Evolutionary conservation across 2,888 invertebrate species (phyloP).

Genomic region (Apodemia duryi): DNA sequence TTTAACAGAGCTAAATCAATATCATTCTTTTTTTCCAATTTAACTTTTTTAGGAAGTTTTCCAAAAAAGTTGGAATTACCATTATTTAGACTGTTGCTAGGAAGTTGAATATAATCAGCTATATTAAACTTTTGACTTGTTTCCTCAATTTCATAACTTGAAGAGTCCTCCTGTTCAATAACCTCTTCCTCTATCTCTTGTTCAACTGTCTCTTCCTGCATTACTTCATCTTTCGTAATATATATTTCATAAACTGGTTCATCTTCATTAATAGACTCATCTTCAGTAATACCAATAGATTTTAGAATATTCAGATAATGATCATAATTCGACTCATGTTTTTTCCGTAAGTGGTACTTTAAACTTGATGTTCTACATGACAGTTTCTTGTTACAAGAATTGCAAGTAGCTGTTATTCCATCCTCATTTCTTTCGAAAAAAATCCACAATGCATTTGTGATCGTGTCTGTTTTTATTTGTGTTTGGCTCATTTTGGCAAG

Average conservation of each 20-base stretch:
- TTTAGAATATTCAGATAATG: background rate
- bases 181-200: background rate
- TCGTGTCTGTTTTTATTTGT: too few species aligned
- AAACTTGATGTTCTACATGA: background rate
- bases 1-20: conserved; percentile 6
- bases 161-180: background rate
- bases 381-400: background rate
- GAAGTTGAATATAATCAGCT: background rate
- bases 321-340: background rate
- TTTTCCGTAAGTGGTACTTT: background rate
- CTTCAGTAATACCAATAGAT: background rate
- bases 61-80: background rate
- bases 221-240: background rate
- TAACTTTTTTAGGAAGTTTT: background rate
- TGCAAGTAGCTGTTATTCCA: background rate
- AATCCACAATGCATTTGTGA: background rate
- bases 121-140: background rate
- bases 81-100: background rate
- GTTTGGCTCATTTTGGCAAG: too few species aligned
- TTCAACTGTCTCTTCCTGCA: background rate
- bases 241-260: background rate
- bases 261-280: background rate
- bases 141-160: background rate
- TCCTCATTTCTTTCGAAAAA: background rate
- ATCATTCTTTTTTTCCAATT: background rate